These are phyloP conservation scores for human DNA, from an alignment of 2,113 vertebrate genomes.

Conservation along the genomic window GRCh38 chr6:153647001-153647500, in stretches of 20 bases:
- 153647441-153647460: neutral
- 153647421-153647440: neutral
- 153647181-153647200: no score
- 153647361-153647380: neutral
- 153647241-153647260: neutral
- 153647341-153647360: neutral
- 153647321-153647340: neutral
- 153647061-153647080: neutral
- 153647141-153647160: neutral
- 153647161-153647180: no score
- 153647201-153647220: neutral
- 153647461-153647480: neutral
- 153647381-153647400: neutral
- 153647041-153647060: neutral
- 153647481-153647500: rapidly evolving
- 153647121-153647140: neutral
- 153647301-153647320: neutral
- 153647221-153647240: neutral
- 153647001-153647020: neutral
- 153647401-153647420: neutral
- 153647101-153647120: neutral
- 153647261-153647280: neutral
- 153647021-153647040: neutral
- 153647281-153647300: neutral
- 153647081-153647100: neutral